Percentiles rank a stretch among this genome's conserved stretches.
phyloP scores from a whole-genome alignment of 1,140 invertebrate species.

The Danaus plexippus region DNA sequence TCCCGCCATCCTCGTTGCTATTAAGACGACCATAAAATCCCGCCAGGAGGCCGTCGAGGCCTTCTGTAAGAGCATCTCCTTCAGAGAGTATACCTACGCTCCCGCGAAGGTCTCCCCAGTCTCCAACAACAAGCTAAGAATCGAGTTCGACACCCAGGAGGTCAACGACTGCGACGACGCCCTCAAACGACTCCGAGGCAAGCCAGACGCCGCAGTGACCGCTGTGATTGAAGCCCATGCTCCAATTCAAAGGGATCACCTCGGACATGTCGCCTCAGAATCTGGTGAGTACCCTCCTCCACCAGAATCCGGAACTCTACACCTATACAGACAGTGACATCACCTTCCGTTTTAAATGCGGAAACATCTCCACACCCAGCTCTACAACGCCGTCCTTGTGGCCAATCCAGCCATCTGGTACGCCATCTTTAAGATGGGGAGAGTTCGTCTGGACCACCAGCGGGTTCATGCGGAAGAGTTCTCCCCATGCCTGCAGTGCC shows the following conservation, averaged over 20 bases:
- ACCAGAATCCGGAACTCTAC: neutral
- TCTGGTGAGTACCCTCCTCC: neutral
- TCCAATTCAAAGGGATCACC: slow-evolving; percentile 3
- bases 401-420: slow-evolving; percentile 2
- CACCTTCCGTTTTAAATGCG: too few relatives aligned
- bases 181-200: neutral
- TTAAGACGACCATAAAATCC: neutral
- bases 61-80: slow-evolving; percentile 2
- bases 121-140: slow-evolving; percentile 6
- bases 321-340: too few relatives aligned
- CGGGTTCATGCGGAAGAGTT: too few relatives aligned
- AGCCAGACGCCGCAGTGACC: neutral
- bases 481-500: slow-evolving; percentile 17
- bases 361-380: slow-evolving; percentile 9
- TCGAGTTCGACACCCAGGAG: slow-evolving; percentile 12
- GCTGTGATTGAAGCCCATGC: neutral
- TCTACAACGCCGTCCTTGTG: slow-evolving; percentile 14
- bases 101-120: slow-evolving; percentile 2
- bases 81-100: slow-evolving; percentile 5
- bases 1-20: too few relatives aligned
- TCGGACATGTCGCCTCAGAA: neutral
- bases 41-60: slow-evolving; percentile 6
- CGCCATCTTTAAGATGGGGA: slow-evolving; percentile 1
- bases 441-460: too few relatives aligned
- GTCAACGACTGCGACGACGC: slow-evolving; percentile 7